Conservation (phyloP, 2,888 invertebrate species). For the Tetanocera ferruginea region DNA sequence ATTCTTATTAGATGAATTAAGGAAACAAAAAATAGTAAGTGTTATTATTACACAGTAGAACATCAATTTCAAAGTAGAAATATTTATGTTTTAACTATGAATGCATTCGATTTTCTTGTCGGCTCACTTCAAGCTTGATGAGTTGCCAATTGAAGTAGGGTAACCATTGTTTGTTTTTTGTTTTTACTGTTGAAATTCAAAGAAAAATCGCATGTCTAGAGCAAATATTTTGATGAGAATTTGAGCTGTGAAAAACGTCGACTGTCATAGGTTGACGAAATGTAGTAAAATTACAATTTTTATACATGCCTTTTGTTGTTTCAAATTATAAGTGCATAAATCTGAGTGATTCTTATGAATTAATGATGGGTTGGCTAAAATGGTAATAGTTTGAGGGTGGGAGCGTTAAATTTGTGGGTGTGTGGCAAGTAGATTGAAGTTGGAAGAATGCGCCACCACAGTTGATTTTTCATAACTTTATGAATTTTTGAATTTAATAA, state of each 20-base stretch:
- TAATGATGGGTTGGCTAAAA: slow-evolving; percentile 16
- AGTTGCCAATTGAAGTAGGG: background rate
- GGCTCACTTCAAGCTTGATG: background rate
- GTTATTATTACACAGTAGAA: too few species aligned
- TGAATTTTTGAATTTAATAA: background rate
- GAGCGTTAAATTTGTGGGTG: background rate
- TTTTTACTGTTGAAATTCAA: background rate
- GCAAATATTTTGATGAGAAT: slow-evolving; percentile 3
- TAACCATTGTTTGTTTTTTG: background rate
- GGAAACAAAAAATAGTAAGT: too few species aligned
- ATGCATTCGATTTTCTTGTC: too few species aligned
- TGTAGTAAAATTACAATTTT: background rate
- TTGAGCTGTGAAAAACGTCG: background rate
- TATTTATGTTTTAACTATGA: too few species aligned
- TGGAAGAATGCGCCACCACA: background rate
- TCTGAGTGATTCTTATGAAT: slow-evolving; percentile 1
- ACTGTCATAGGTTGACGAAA: background rate
- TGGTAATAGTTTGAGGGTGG: slow-evolving; percentile 12
- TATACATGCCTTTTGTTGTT: background rate
- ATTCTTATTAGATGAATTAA: too few species aligned
- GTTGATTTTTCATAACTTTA: background rate
- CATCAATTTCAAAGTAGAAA: too few species aligned
- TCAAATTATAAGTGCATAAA: slow-evolving; percentile 2
- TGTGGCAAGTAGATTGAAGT: background rate
- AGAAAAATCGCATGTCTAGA: background rate